Evolutionary conservation across 2,888 invertebrate genomes (phyloP).

Genomic region (Drosophila eohydei): DNA sequence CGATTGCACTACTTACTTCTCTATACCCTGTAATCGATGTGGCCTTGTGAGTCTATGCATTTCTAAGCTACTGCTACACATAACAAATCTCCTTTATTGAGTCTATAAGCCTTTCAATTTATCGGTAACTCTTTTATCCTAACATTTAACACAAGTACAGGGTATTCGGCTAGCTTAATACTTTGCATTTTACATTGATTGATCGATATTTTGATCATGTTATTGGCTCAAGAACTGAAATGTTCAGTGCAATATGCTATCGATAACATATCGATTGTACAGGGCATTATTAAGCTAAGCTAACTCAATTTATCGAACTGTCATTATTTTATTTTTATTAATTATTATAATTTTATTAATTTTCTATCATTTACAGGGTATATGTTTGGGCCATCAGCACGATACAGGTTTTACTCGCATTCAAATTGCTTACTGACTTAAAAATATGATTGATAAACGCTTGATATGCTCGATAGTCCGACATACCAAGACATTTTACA

Average conservation of each 20-base stretch:
- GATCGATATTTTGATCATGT: too few relatives aligned
- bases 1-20: not conserved
- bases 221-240: too few relatives aligned
- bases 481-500: not conserved
- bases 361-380: not conserved
- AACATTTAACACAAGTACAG: not conserved
- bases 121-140: not conserved
- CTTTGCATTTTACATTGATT: too few relatives aligned
- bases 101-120: not conserved
- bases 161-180: not conserved
- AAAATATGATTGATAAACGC: not conserved
- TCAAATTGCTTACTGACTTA: not conserved
- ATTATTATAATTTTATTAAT: not conserved
- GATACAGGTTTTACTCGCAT: not conserved
- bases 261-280: not conserved
- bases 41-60: not conserved
- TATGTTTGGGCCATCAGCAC: not conserved
- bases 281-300: not conserved
- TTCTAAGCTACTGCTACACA: too few relatives aligned
- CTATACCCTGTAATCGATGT: slow-evolving; percentile 13
- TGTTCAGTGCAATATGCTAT: too few relatives aligned
- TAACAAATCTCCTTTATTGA: not conserved
- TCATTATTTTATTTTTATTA: too few relatives aligned
- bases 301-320: too few relatives aligned
- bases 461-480: not conserved